These are phyloP conservation scores for Aphelinus atriplicis DNA, from an alignment of 1,140 invertebrate genomes.

Conservation along the genomic window DNA sequence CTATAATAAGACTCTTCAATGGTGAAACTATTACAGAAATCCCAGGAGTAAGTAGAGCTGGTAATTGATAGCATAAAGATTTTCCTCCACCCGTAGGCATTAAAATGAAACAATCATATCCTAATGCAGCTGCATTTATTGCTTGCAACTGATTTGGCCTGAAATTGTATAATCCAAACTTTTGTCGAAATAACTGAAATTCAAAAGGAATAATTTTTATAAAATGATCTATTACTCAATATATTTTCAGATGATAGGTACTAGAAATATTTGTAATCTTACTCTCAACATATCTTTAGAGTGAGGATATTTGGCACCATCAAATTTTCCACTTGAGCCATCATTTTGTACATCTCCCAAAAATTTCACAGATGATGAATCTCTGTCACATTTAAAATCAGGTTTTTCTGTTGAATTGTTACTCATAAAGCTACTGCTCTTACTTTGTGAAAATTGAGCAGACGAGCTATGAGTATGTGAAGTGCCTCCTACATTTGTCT, in stretches of 20 bases:
- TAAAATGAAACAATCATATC: conserved; percentile 91
- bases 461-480: background rate
- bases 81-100: conserved; percentile 99
- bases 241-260: conserved; percentile 23
- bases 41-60: conserved; percentile 76
- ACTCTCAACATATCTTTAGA: conserved; percentile 74
- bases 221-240: conserved; percentile 4
- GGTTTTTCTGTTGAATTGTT: background rate
- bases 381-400: conserved; percentile 8
- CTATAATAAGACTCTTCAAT: conserved; percentile 91
- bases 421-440: no score
- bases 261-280: conserved; percentile 32
- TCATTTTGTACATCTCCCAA: conserved; percentile 79
- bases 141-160: conserved; percentile 92
- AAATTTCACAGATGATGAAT: conserved; percentile 66
- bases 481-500: conserved; percentile 34
- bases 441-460: no score
- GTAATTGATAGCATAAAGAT: conserved; percentile 94
- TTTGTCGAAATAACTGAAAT: conserved; percentile 72
- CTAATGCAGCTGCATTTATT: conserved; percentile 90
- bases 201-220: conserved; percentile 8
- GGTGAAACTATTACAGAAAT: conserved; percentile 95
- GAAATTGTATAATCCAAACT: conserved; percentile 89
- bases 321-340: conserved; percentile 81
- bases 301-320: conserved; percentile 76